Evolutionary conservation across 2,113 vertebrate species (phyloP), one percentile per base, ranked within the genome.

Genomic region (Talpa occidentalis): DNA sequence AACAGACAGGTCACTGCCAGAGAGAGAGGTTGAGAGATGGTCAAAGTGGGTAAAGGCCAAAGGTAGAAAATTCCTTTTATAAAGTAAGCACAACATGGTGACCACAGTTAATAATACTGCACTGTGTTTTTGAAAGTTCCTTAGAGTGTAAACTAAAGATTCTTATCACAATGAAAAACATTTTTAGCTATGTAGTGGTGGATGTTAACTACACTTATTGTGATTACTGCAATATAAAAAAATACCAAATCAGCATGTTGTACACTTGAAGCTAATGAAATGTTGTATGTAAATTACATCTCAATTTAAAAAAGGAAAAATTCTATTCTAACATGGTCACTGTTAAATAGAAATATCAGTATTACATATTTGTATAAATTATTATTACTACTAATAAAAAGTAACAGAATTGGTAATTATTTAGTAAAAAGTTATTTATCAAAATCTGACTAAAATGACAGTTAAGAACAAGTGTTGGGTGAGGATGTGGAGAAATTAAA

Each of bases 381-480:
- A 56, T 21, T 54, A 54, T 21, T 56, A 22, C 21, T 56, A 21
- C 19, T 56, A 56, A 22, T 56, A 56, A 56, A 56, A 56, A 56
- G 1, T 59, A 93, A 62, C 2, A 77, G 54, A 69, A 81, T 62
- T 37, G 35, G 28, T 5, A 72, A 40, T 37, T 12, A 47, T 64
- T 87, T 82, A 85, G 32, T 66, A 92, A 87, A 10, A 42, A 72
- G 35, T 88, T 90, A 66, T 49, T 88, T 90, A 72, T 49, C 19
- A 94, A 80, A 85, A 91, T 69, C 76, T 89, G 17, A 77, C 37
- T 81, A 76, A 47, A 70, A 42, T 69, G 35, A 76, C 37, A 69
- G 52, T 54, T 4, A 67, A 73, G 54, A 66, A n/a, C 2, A 83
- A 83, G 22, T 60, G 66, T 35, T 78, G 40, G 56, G 17, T 82